Evolutionary conservation across 2,888 invertebrate species (phyloP).

Genomic region (Tyria jacobaeae): DNA sequence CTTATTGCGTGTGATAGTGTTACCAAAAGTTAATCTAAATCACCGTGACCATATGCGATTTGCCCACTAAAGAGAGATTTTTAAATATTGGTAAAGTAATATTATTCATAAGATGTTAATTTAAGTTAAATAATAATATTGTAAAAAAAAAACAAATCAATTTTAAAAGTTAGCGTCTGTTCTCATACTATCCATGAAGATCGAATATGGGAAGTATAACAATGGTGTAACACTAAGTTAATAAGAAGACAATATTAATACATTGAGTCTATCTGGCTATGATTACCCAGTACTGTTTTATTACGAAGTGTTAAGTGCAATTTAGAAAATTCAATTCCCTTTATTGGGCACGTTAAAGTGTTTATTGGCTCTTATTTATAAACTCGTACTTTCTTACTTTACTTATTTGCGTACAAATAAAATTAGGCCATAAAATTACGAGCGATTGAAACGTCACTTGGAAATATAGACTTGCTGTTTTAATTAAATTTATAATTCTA

Average conservation of each 20-base stretch:
- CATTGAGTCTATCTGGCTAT: not conserved
- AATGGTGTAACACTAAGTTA: too few species aligned
- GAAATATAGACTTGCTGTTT: not conserved
- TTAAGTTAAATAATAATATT: too few species aligned
- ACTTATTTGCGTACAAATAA: constrained; percentile 1
- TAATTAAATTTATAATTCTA: not conserved
- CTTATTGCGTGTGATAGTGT: too few species aligned
- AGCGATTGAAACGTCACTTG: not conserved
- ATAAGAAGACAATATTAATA: not conserved
- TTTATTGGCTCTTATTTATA: constrained; percentile 1
- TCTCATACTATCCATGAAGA: too few species aligned
- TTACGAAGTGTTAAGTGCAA: not conserved
- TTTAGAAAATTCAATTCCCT: not conserved
- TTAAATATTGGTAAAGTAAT: too few species aligned
- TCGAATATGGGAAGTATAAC: too few species aligned
- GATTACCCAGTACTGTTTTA: not conserved
- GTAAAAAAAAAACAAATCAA: too few species aligned
- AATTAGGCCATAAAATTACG: constrained; percentile 1
- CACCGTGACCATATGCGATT: too few species aligned
- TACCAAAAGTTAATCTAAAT: too few species aligned
- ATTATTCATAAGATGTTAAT: too few species aligned
- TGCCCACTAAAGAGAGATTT: too few species aligned
- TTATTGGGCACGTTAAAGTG: not conserved
- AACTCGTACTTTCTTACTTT: not conserved
- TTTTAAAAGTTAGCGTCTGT: too few species aligned